These are phyloP conservation scores for Mormoops blainvillei DNA, from an alignment of 2,113 vertebrate genomes.

Conservation along the genomic window DNA sequence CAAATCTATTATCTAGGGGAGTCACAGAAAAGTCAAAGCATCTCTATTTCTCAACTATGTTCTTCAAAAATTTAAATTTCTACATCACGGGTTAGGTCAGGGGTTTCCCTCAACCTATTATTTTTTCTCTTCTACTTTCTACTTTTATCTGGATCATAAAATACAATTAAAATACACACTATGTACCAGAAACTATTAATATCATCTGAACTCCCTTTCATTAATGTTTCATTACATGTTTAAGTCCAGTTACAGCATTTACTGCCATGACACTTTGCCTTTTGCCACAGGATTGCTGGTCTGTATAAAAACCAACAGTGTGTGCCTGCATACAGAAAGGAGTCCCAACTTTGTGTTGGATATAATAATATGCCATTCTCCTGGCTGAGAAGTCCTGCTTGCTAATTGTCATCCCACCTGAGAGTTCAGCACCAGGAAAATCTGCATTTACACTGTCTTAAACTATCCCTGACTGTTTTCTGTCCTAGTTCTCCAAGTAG, in stretches of 20 bases:
- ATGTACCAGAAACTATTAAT: background rate
- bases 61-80: background rate
- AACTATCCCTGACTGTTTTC: background rate
- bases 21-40: background rate
- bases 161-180: background rate
- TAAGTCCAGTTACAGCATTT: background rate
- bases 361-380: background rate
- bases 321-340: background rate
- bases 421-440: background rate
- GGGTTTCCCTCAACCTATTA: background rate
- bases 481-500: background rate
- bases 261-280: background rate
- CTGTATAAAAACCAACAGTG: background rate
- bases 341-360: background rate
- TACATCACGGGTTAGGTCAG: background rate
- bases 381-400: background rate
- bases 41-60: background rate
- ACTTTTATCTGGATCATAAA: background rate
- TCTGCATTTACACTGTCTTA: background rate
- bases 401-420: background rate
- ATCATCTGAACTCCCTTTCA: background rate
- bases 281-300: background rate
- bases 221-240: background rate
- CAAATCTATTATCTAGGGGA: background rate
- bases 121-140: background rate